Percentiles rank a stretch among this genome's conserved stretches.
Conservation (phyloP, 2,113 vertebrate species). For the Nyctibius bracteatus region DNA sequence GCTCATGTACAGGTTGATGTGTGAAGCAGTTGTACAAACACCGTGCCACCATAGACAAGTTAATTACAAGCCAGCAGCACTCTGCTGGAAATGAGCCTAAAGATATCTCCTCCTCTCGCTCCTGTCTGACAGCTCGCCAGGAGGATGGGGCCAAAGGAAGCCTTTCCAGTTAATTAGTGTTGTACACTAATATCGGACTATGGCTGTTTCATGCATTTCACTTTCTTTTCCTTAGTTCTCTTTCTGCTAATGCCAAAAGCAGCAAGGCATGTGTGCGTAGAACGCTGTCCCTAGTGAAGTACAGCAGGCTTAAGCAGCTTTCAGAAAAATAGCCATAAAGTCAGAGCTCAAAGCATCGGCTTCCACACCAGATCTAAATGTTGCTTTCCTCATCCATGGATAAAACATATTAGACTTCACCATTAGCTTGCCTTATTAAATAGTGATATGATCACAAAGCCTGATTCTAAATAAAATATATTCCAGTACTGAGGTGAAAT, state of each 20-base stretch:
- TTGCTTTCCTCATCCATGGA: neutral
- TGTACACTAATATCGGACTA: neutral
- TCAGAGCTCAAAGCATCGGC: neutral
- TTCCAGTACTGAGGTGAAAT: neutral
- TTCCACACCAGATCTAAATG: neutral
- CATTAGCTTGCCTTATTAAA: neutral
- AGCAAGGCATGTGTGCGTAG: neutral
- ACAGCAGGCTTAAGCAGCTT: neutral
- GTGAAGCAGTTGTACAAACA: neutral
- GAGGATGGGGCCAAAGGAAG: neutral
- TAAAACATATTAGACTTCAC: neutral
- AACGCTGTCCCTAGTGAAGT: neutral
- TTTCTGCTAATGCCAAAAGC: neutral
- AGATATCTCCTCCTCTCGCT: neutral
- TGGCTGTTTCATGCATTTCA: neutral
- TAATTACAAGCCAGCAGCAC: neutral
- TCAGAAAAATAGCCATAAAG: neutral
- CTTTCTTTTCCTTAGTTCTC: neutral
- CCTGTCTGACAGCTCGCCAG: neutral
- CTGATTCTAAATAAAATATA: neutral
- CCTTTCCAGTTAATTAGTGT: neutral
- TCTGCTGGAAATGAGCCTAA: neutral
- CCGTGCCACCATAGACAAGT: fast-evolving
- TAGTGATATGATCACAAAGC: neutral
- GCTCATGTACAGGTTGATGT: neutral